A percentile compares a stretch with the other conserved stretches of the same genome.
phyloP scores from a whole-genome alignment of 2,113 vertebrate genomes.

The Pelobates fuscus region DNA sequence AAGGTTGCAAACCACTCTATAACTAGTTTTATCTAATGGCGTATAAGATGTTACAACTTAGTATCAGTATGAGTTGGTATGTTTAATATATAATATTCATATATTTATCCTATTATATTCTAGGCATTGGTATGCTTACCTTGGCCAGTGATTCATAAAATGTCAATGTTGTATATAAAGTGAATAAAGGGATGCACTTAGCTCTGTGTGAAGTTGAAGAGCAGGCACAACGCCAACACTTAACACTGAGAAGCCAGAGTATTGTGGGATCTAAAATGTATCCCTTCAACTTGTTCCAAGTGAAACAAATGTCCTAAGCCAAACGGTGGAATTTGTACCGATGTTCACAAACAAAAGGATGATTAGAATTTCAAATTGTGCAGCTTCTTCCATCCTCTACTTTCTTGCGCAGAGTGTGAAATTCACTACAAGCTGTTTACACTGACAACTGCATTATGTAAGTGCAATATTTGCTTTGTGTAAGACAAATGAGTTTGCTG shows the following conservation, averaged over 20 bases:
- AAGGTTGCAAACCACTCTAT: too few relatives aligned
- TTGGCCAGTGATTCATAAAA: background rate
- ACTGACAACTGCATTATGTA: slow-evolving; percentile 14
- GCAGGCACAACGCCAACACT: background rate
- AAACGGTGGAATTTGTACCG: slow-evolving; percentile 18
- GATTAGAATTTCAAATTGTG: slow-evolving; percentile 17
- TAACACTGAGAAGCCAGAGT: slow-evolving; percentile 1
- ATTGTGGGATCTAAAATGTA: background rate
- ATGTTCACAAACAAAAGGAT: slow-evolving; percentile 32
- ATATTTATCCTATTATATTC: too few relatives aligned
- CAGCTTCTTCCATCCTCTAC: background rate
- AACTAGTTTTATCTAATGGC: too few relatives aligned
- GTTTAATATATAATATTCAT: too few relatives aligned
- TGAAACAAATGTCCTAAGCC: slow-evolving; percentile 17
- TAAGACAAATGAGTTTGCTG: slow-evolving; percentile 1
- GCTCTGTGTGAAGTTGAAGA: background rate
- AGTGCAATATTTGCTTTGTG: slow-evolving; percentile 10
- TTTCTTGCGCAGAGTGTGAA: slow-evolving; percentile 15
- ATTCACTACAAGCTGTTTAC: slow-evolving; percentile 40
- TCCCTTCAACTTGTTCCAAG: slow-evolving; percentile 11
- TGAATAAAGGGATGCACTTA: background rate
- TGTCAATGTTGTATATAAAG: background rate
- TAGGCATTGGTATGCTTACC: background rate
- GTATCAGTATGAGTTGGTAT: too few relatives aligned
- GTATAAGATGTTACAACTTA: too few relatives aligned